These are phyloP conservation scores for Neosalanx taihuensis DNA, from an alignment of 2,797 vertebrate genomes.

Conservation along the genomic window DNA sequence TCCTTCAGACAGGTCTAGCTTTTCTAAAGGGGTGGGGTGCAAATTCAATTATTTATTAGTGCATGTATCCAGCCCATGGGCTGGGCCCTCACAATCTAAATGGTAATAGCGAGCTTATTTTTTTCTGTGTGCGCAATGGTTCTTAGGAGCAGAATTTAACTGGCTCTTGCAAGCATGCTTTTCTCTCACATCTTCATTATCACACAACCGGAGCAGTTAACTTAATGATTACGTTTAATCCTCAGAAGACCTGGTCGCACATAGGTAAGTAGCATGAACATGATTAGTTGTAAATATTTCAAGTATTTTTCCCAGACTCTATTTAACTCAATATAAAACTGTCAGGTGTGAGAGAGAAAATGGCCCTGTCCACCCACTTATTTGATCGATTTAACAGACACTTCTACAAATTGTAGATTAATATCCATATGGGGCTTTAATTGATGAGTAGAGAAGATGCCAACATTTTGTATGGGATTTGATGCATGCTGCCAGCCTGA, in stretches of 20 bases:
- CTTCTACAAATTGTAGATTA: slow-evolving; percentile 17
- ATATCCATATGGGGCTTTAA: slow-evolving; percentile 39
- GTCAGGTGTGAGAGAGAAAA: neutral
- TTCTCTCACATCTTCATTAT: slow-evolving; percentile 55
- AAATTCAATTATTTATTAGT: slow-evolving; percentile 71
- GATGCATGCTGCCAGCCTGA: slow-evolving; percentile 49
- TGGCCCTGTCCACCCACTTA: slow-evolving; percentile 6
- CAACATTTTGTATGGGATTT: slow-evolving; percentile 52
- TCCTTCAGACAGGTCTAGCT: slow-evolving; percentile 45
- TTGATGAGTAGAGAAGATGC: slow-evolving; percentile 39
- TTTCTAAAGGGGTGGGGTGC: slow-evolving; percentile 46
- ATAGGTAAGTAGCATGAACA: slow-evolving; percentile 35
- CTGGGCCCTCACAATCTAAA: slow-evolving; percentile 66
- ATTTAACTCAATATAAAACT: neutral
- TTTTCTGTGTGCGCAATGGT: slow-evolving; percentile 42
- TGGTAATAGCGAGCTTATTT: slow-evolving; percentile 62
- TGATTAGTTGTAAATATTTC: slow-evolving; percentile 3
- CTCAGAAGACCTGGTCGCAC: slow-evolving; percentile 27
- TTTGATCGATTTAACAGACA: slow-evolving; percentile 31
- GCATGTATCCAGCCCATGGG: slow-evolving; percentile 54
- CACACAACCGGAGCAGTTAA: slow-evolving; percentile 33
- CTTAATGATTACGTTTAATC: slow-evolving; percentile 55
- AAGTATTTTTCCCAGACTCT: neutral
- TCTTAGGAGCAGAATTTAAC: slow-evolving; percentile 37
- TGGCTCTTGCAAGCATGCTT: slow-evolving; percentile 35